Evolutionary conservation across 2,888 invertebrate genomes (phyloP).

Genomic region (Blera fallax): DNA sequence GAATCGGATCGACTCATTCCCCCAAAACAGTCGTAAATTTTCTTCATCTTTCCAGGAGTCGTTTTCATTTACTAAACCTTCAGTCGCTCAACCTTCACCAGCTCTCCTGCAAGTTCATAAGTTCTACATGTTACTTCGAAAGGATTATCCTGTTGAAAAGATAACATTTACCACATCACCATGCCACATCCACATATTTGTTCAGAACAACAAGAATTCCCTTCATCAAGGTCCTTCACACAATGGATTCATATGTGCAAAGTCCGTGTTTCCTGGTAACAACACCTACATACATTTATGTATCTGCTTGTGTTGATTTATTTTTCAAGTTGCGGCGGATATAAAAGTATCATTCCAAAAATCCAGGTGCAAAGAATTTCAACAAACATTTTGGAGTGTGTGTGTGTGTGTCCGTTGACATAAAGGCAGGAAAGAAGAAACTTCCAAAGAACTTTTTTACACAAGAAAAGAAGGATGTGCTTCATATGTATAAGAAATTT

Average conservation of each 20-base stretch:
- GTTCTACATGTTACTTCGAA: slow-evolving; percentile 4
- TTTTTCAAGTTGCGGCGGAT: slow-evolving; percentile 3
- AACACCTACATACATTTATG: slow-evolving; percentile 34
- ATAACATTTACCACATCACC: slow-evolving; percentile 14
- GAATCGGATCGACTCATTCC: slow-evolving; percentile 2
- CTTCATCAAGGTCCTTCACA: slow-evolving; percentile 5
- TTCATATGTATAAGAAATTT: not conserved
- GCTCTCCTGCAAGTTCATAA: slow-evolving; percentile 11
- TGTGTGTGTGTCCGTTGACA: not conserved
- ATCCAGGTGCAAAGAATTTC: slow-evolving; percentile 9
- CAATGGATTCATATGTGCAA: slow-evolving; percentile 6
- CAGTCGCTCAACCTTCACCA: not conserved
- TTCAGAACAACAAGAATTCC: not conserved
- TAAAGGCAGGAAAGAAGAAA: not conserved
- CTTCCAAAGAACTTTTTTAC: slow-evolving; percentile 5
- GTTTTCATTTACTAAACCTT: not conserved
- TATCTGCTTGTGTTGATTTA: slow-evolving; percentile 39
- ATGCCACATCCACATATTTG: slow-evolving; percentile 16
- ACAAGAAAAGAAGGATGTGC: not conserved
- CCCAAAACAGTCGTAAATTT: not conserved
- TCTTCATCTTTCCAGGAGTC: not conserved
- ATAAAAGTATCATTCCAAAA: slow-evolving; percentile 8
- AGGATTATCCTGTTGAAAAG: slow-evolving; percentile 33
- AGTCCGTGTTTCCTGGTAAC: slow-evolving; percentile 31
- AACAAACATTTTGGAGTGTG: slow-evolving; percentile 3